Percentiles rank a stretch among this genome's conserved stretches.
These are phyloP conservation scores for Pseudanteris insignis DNA, from an alignment of 2,888 invertebrate species.

Conservation along the genomic window DNA sequence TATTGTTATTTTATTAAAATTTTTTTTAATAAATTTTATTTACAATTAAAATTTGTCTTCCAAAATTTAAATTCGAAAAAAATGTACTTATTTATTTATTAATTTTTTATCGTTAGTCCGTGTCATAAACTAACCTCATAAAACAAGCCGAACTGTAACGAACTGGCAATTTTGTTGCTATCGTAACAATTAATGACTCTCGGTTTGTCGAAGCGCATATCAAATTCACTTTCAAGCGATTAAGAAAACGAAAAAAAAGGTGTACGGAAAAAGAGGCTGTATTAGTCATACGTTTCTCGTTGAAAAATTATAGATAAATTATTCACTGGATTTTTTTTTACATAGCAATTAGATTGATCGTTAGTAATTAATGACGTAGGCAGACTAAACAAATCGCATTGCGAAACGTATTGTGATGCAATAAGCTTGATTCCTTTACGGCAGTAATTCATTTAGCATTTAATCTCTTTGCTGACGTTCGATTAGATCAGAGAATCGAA, in stretches of 20 bases:
- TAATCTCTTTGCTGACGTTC: slow-evolving; percentile 3
- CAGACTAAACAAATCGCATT: slow-evolving; percentile 41
- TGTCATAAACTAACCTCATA: too few relatives aligned
- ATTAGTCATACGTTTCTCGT: slow-evolving; percentile 26
- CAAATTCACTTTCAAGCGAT: too few relatives aligned
- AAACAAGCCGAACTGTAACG: too few relatives aligned
- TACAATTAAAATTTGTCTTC: too few relatives aligned
- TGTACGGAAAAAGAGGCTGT: slow-evolving; percentile 2
- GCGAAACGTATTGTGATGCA: slow-evolving; percentile 27
- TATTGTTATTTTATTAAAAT: too few relatives aligned
- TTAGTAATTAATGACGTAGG: slow-evolving; percentile 18
- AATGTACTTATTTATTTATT: too few relatives aligned
- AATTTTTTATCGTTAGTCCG: too few relatives aligned
- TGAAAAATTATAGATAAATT: slow-evolving; percentile 24
- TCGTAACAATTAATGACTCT: too few relatives aligned
- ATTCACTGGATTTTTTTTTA: slow-evolving; percentile 25
- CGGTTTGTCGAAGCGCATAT: too few relatives aligned
- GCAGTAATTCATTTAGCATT: slow-evolving; percentile 6
- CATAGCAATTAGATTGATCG: slow-evolving; percentile 21
- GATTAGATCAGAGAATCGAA: slow-evolving; percentile 15
- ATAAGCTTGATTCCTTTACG: slow-evolving; percentile 14
- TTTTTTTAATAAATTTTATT: too few relatives aligned
- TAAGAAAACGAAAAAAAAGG: too few relatives aligned
- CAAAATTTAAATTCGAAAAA: too few relatives aligned
- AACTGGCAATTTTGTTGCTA: background rate